Percentiles rank a stretch among this genome's conserved stretches.
Conservation (phyloP, 2,888 invertebrate genomes). For the Anorthoa munda region DNA sequence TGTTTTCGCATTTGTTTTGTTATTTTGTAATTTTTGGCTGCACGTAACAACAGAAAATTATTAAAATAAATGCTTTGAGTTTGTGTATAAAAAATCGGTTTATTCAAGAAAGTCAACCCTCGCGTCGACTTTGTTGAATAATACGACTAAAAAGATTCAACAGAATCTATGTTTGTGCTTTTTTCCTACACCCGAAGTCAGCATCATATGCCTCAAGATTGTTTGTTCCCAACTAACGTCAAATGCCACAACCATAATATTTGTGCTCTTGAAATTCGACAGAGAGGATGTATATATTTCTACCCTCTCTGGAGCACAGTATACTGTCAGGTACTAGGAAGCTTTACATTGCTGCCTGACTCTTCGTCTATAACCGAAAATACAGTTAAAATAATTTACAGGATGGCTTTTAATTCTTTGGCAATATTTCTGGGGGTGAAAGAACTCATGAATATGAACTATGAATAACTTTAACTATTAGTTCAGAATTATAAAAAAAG, state of each 20-base stretch:
- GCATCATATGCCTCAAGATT: constrained; percentile 68
- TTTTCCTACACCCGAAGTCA: neutral
- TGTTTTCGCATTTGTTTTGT: no score
- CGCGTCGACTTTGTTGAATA: no score
- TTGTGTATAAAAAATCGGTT: no score
- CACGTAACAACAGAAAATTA: no score
- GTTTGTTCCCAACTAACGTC: constrained; percentile 82
- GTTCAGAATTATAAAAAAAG: neutral
- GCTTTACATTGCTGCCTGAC: constrained; percentile 87
- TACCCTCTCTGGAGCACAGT: constrained; percentile 84
- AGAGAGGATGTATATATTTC: constrained; percentile 71
- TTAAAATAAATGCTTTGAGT: no score
- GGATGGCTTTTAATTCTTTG: neutral
- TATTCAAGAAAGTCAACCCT: no score
- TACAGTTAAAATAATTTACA: constrained; percentile 54
- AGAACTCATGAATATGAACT: no score
- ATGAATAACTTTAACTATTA: no score
- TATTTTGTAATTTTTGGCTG: no score
- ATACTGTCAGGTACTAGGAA: constrained; percentile 90
- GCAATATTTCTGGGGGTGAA: neutral
- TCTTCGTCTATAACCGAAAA: constrained; percentile 71
- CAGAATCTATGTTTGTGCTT: no score
- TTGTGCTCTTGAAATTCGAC: constrained; percentile 77
- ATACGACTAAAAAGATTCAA: no score
- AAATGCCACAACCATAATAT: constrained; percentile 71